Evolutionary conservation across 2,797 vertebrate genomes (phyloP).

Genomic region (Syndactyla subalaris): DNA sequence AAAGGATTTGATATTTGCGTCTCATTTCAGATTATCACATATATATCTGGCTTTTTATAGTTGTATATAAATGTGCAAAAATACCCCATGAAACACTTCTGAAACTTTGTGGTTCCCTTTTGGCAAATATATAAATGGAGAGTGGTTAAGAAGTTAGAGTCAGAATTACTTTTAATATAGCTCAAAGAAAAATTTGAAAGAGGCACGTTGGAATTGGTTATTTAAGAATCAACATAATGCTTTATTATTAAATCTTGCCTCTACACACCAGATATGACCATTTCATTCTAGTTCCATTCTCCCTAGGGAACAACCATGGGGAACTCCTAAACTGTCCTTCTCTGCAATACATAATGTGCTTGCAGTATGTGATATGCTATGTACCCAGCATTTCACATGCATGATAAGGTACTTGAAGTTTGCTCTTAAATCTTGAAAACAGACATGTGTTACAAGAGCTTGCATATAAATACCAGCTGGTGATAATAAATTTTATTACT

Average conservation of each 20-base stretch:
- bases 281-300: slow-evolving; percentile 38
- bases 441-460: neutral
- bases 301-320: neutral
- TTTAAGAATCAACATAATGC: neutral
- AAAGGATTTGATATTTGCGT: neutral
- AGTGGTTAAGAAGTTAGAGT: slow-evolving; percentile 11
- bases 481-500: slow-evolving; percentile 30
- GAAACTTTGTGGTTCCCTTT: neutral
- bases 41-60: neutral
- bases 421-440: slow-evolving; percentile 21
- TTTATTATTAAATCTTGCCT: slow-evolving; percentile 11
- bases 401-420: slow-evolving; percentile 15
- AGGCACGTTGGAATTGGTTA: neutral
- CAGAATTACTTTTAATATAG: neutral
- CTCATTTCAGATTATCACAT: neutral
- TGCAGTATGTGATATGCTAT: neutral
- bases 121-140: neutral
- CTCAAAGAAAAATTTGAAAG: neutral
- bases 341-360: neutral
- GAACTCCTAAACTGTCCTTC: neutral
- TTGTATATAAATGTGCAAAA: neutral
- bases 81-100: neutral
- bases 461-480: slow-evolving; percentile 26
- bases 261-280: neutral
- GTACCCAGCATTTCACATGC: neutral